Percentiles rank a stretch among this genome's conserved stretches.
Evolutionary conservation across 2,888 invertebrate genomes (phyloP).

Genomic region (Gari tellinella): DNA sequence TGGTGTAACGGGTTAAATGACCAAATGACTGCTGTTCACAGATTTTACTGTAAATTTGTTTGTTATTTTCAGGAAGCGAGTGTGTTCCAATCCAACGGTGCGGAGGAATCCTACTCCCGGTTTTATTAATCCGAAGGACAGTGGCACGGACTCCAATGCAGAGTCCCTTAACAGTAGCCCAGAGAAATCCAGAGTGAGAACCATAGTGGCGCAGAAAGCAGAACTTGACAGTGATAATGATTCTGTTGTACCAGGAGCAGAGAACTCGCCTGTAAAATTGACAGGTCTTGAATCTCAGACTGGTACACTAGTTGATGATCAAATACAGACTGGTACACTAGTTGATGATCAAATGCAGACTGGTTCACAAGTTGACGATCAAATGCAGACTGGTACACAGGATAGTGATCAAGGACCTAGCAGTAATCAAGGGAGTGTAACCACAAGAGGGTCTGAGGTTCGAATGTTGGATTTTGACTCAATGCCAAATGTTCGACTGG

Average conservation of each 20-base stretch:
- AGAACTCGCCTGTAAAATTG: constrained; percentile 4
- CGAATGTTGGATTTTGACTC: constrained; percentile 43
- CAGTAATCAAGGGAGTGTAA: too few species aligned
- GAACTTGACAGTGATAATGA: constrained; percentile 7
- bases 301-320: constrained; percentile 40
- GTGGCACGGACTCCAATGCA: constrained; percentile 31
- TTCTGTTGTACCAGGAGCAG: constrained; percentile 23
- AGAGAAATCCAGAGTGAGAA: constrained; percentile 1
- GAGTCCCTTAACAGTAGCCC: constrained; percentile 36
- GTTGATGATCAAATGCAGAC: background rate
- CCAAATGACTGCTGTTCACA: too few species aligned
- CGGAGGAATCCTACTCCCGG: constrained; percentile 66
- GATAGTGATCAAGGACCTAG: constrained; percentile 11
- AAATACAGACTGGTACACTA: too few species aligned
- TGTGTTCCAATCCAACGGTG: constrained; percentile 70
- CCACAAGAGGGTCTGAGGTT: constrained; percentile 29
- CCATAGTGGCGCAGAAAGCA: background rate
- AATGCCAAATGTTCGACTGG: constrained; percentile 24
- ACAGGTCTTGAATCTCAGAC: constrained; percentile 30
- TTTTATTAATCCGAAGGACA: constrained; percentile 64
- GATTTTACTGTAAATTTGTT: too few species aligned
- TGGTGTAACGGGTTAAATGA: too few species aligned
- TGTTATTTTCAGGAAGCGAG: constrained; percentile 61
- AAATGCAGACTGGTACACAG: constrained; percentile 40
- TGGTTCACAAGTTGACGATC: constrained; percentile 25